These are phyloP conservation scores for Uloborus diversus DNA, from an alignment of 1,140 invertebrate genomes.

Conservation along the genomic window DNA sequence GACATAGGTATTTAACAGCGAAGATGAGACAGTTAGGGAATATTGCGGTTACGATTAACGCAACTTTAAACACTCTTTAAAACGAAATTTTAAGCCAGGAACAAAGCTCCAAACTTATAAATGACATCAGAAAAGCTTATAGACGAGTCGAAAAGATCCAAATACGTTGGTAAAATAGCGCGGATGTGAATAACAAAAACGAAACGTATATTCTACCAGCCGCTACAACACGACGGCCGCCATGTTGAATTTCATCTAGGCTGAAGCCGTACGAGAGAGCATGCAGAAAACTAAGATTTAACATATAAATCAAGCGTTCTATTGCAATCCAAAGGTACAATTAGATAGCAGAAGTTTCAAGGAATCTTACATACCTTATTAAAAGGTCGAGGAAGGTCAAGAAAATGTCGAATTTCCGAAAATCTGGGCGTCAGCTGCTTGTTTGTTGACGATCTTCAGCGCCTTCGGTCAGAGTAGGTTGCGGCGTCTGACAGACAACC, in stretches of 20 bases:
- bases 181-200: not conserved
- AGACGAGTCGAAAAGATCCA: not conserved
- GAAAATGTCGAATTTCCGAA: conserved; percentile 3
- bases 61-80: not conserved
- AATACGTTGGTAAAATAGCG: not conserved
- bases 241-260: conserved; percentile 47
- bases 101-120: not conserved
- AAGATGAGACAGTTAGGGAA: not conserved
- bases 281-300: conserved; percentile 26
- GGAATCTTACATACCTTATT: conserved; percentile 39
- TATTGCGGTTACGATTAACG: conserved; percentile 5
- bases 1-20: not conserved
- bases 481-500: conserved; percentile 28
- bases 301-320: not conserved
- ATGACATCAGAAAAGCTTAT: not conserved
- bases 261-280: not conserved
- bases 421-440: not conserved
- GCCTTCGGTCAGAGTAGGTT: conserved; percentile 52
- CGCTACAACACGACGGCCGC: conserved; percentile 4
- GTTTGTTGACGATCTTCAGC: conserved; percentile 44
- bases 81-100: not conserved
- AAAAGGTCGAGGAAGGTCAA: not conserved
- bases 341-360: conserved; percentile 34
- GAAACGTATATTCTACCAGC: not conserved
- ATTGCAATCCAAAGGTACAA: not conserved